Percentiles rank a stretch among this genome's conserved stretches.
phyloP scores from a whole-genome alignment of 2,888 invertebrate species.

The Lamellibrachia satsuma region DNA sequence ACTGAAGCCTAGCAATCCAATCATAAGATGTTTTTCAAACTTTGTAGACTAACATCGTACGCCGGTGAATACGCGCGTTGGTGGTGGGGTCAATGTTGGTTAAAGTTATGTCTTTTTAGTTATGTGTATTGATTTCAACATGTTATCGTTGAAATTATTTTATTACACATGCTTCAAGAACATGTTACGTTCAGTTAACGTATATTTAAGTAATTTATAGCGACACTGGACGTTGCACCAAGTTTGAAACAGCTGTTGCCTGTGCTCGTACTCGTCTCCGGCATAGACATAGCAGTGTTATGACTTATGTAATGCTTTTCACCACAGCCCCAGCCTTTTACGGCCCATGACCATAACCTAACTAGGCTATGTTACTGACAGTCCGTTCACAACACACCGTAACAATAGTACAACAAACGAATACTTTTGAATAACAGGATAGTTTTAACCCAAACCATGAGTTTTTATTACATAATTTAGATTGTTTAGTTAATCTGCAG shows the following conservation, averaged over 20 bases:
- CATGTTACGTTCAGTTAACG: neutral
- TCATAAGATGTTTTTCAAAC: neutral
- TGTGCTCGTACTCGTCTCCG: too few species aligned
- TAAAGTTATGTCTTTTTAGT: neutral
- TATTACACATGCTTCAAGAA: neutral
- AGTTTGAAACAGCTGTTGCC: neutral
- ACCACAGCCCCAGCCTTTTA: too few species aligned
- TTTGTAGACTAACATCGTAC: slow-evolving; percentile 17
- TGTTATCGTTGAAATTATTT: neutral
- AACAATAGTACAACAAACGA: too few species aligned
- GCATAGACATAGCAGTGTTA: too few species aligned
- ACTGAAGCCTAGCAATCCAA: neutral
- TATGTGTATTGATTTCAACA: neutral
- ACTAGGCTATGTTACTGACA: too few species aligned
- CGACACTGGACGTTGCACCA: neutral
- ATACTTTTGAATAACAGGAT: too few species aligned
- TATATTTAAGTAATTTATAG: neutral
- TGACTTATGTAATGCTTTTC: too few species aligned
- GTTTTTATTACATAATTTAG: too few species aligned
- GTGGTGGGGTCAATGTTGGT: slow-evolving; percentile 13
- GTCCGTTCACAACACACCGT: too few species aligned
- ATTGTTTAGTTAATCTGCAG: too few species aligned
- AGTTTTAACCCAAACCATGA: too few species aligned
- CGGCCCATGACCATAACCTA: too few species aligned
- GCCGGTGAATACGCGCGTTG: slow-evolving; percentile 13